Base-by-base conservation (phyloP, 2,888 invertebrate species). In the Rhamnusium bicolor region DNA sequence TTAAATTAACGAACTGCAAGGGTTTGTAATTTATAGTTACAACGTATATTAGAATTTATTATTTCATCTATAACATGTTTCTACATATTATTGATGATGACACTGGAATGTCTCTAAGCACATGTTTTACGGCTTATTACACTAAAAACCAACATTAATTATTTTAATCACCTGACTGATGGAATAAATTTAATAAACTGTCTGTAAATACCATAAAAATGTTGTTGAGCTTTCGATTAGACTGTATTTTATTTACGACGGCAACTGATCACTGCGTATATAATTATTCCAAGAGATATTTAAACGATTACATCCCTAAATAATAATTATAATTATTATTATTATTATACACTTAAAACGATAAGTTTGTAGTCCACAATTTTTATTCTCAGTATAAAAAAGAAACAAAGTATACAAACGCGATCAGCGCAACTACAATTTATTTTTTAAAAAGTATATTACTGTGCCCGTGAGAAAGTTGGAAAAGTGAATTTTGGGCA, bases 91-190 rank as follows among this genome's bases (percentile, higher is more conserved):
- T 40, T 40, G 40, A n/a, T 24, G 54, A 8, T 24, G 54, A 54
- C 54, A 54, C 21, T n/a, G 54, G 19, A 54, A 54, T 54, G 19
- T 53, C 3, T 10, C 3, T 51, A 51, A 16, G 51, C 51, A 19
- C 18, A 54, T 54, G 24, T 40, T 40, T 40, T n/a, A 54, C 24
- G 54, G 21, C 54, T 40, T 54, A 24, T 54, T 54, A 54, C 54
- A 24, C 54, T 8, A 54, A 24, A 56, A 58, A 14, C 32, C 8
- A 29, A 29, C 32, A 24, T 58, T 58, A 58, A 58, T 58, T 18
- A 58, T 58, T 6, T 19, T 58, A 58, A 58, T 58, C 32, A 58
- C 58, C 29, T 58, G 29, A 29, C 6, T 32, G 29, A 18, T 32
- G 21, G 18, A 2, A 58, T 58, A 32, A 29, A 58, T 32, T 58